Percentiles rank a stretch among this genome's conserved stretches.
phyloP scores from a whole-genome alignment of 2,113 vertebrate species.

The Danio rerio region GRCz12tu NC_133182.1:47680501-47681000 shows the following conservation, averaged over 20 bases:
- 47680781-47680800: no score
- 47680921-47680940: no score
- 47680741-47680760: no score
- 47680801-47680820: no score
- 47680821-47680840: background rate
- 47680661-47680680: background rate
- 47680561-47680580: background rate
- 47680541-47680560: background rate
- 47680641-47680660: conserved; percentile 6
- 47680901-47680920: no score
- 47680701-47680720: background rate
- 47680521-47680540: background rate
- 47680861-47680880: background rate
- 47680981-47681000: no score
- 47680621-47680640: background rate
- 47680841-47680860: background rate
- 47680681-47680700: background rate
- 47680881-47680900: background rate
- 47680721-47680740: no score
- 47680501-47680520: background rate
- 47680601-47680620: background rate
- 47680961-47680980: no score
- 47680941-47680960: no score
- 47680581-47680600: background rate
- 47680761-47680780: no score